phyloP scores from a whole-genome alignment of 2,888 invertebrate genomes.

The Galerucella calmariensis region DNA sequence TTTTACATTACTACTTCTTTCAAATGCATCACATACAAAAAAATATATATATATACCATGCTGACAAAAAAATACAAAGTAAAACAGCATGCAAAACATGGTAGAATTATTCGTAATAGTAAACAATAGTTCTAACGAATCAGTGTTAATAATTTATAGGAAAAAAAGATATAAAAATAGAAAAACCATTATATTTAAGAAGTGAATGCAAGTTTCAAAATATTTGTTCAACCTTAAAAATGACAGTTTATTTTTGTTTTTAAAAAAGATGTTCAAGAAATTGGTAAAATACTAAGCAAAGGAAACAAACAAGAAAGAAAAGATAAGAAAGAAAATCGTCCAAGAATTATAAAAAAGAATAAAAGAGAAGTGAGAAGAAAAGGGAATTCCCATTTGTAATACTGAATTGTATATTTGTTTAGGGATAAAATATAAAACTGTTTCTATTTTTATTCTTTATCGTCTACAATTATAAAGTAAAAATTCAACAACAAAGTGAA shows the following conservation, averaged over 20 bases:
- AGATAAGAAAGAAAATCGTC: too few relatives aligned
- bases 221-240: too few relatives aligned
- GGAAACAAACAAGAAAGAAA: too few relatives aligned
- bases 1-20: slow-evolving; percentile 25
- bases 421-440: not conserved
- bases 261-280: too few relatives aligned
- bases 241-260: too few relatives aligned
- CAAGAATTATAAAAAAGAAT: too few relatives aligned
- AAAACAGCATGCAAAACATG: slow-evolving; percentile 5
- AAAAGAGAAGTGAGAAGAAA: too few relatives aligned
- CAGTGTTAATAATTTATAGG: not conserved
- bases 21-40: slow-evolving; percentile 21
- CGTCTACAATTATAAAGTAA: not conserved
- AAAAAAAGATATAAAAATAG: slow-evolving; percentile 2
- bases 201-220: not conserved
- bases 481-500: slow-evolving; percentile 6
- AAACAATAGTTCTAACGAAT: not conserved
- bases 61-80: slow-evolving; percentile 13
- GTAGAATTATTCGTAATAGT: not conserved
- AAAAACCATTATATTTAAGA: not conserved
- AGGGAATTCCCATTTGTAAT: too few relatives aligned
- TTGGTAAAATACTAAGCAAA: too few relatives aligned
- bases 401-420: too few relatives aligned
- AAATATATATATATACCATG: slow-evolving; percentile 17
- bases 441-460: slow-evolving; percentile 5